A percentile compares a stretch with the other conserved stretches of the same genome.
Evolutionary conservation across 2,113 vertebrate species (phyloP).

Genomic region (Serinus canaria): DNA sequence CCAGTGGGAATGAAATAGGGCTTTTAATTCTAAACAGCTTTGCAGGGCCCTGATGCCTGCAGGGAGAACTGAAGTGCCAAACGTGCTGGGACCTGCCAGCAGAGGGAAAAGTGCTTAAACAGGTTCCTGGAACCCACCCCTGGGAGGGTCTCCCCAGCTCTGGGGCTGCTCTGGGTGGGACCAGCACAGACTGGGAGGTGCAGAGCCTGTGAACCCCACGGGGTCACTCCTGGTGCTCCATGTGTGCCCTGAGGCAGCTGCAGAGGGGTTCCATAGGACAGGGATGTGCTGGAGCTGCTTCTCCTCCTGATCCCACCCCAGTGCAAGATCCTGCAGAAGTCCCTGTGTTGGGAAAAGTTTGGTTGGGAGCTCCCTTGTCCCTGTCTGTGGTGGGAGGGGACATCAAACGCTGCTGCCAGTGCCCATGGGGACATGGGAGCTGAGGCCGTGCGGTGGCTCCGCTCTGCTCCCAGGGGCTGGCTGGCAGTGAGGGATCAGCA

Average conservation of each 20-base stretch:
- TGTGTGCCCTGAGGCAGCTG: background rate
- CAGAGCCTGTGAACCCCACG: fast-evolving
- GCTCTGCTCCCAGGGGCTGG: fast-evolving
- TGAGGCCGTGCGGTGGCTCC: fast-evolving
- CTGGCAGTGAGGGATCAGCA: background rate
- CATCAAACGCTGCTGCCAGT: fast-evolving
- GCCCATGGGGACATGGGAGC: fast-evolving
- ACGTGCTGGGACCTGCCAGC: constrained; percentile 20
- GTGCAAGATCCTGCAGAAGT: background rate
- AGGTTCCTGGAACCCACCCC: constrained; percentile 7
- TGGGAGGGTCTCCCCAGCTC: background rate
- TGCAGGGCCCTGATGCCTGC: background rate
- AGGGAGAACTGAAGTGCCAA: constrained; percentile 22
- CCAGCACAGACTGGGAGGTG: background rate
- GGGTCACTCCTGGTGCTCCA: fast-evolving
- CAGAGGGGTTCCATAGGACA: fast-evolving
- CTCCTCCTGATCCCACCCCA: background rate
- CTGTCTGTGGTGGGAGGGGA: no score
- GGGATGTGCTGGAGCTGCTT: background rate
- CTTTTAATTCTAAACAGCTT: constrained; percentile 52
- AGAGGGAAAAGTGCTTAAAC: constrained; percentile 6
- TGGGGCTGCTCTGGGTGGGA: background rate
- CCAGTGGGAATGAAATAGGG: constrained; percentile 21
- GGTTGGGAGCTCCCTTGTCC: background rate
- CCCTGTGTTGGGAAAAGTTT: background rate